Evolutionary conservation across 2,888 invertebrate species (phyloP), one percentile per base, ranked within the genome.

Genomic region (Dryobota labecula): DNA sequence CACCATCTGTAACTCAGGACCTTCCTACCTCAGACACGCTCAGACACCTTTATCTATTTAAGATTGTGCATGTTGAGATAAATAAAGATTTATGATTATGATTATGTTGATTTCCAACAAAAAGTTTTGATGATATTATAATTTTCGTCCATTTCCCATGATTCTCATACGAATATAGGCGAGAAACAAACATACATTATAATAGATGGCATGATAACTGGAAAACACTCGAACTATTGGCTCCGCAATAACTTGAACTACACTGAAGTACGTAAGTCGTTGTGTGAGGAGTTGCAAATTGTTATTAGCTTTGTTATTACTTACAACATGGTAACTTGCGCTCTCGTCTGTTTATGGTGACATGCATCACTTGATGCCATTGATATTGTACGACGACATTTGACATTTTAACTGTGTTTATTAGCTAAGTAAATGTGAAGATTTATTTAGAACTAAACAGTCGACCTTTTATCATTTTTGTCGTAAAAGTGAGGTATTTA

Each of bases 291-390:
- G 60, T 75, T 75, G 69, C 70, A 75, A 77, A 83, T 70, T 77
- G 74, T 75, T 83, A 83, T 83, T 82, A 73, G 80, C 74, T 82
- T 74, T 80, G 60, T 83, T 78, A 73, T 73, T 60, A 82, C 56
- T 78, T 69, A 18, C 38, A 38, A 76, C 63, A 69, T 27, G 30
- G 57, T 51, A 58, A 60, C 36, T 76, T 62, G 24, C n/a, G 64
- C 24, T 24, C 60, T 56, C 30, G 33, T 62, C 51, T 58, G 68
- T 62, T 69, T 62, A 60, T 33, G 36, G 54, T 69, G 79, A 69
- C 62, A 74, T 58, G 69, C 62, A 70, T 78, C 70, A 69, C 41
- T 70, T 53, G 66, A 62, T 38, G 63, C 56, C 51, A n/a, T 49
- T 33, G 70, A 81, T 70, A 76, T 45, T 63, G 61, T n/a, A n/a